Conservation (phyloP, 1,140 invertebrate genomes). For the Aradophagus sp. region DNA sequence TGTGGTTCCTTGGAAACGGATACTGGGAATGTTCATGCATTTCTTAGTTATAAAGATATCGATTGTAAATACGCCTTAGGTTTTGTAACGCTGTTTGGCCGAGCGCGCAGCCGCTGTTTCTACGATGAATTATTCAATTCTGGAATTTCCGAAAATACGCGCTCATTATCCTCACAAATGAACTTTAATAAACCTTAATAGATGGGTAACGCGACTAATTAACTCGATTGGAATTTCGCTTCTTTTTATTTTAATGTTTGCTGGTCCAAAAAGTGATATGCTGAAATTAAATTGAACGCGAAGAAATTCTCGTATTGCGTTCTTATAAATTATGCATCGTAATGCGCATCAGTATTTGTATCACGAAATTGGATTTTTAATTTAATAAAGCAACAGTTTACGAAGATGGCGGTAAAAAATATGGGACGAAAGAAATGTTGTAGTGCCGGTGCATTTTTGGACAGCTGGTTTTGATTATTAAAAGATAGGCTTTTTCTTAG, state of each 20-base stretch:
- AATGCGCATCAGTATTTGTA: slow-evolving; percentile 18
- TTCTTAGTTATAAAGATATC: slow-evolving; percentile 53
- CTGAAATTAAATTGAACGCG: slow-evolving; percentile 32
- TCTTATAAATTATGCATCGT: slow-evolving; percentile 33
- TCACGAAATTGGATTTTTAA: slow-evolving; percentile 22
- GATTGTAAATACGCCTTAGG: slow-evolving; percentile 40
- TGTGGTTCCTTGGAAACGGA: slow-evolving; percentile 71
- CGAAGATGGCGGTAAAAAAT: too few relatives aligned
- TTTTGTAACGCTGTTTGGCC: slow-evolving; percentile 24
- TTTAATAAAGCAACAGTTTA: slow-evolving; percentile 17
- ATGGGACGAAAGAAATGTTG: slow-evolving; percentile 12
- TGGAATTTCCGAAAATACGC: slow-evolving; percentile 11
- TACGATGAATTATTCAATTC: slow-evolving; percentile 30
- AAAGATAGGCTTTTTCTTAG: too few relatives aligned
- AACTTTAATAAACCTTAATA: too few relatives aligned
- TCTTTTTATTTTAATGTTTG: slow-evolving; percentile 6
- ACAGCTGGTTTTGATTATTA: too few relatives aligned
- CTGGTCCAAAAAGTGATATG: slow-evolving; percentile 6
- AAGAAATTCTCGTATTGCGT: neutral
- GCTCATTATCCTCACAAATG: slow-evolving; percentile 1
- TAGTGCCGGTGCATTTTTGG: slow-evolving; percentile 25
- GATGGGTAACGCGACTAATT: slow-evolving; percentile 20
- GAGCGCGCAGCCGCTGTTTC: slow-evolving; percentile 1
- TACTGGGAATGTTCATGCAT: slow-evolving; percentile 61
- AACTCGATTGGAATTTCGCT: slow-evolving; percentile 12